Conservation (phyloP, 2,113 vertebrate genomes). For the Varanus salvator region DNA sequence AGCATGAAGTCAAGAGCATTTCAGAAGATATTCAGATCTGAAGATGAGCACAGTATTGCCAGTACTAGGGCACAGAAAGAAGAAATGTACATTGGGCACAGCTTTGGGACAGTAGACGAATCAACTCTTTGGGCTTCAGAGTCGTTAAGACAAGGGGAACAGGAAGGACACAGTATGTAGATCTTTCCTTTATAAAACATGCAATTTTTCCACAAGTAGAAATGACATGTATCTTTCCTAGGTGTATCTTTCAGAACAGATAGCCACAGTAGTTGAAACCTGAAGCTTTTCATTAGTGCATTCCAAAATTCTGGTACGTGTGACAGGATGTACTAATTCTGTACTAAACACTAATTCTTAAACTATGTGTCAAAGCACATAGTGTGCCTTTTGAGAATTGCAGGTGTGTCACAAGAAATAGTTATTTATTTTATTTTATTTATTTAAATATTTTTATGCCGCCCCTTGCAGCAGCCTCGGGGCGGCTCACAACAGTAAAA, state of each 20-base stretch:
- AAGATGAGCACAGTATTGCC: slow-evolving; percentile 36
- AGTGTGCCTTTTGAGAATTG: neutral
- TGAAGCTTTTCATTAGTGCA: neutral
- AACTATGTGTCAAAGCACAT: neutral
- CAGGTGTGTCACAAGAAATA: neutral
- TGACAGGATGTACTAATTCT: no score
- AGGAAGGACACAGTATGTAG: slow-evolving; percentile 60
- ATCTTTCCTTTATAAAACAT: neutral
- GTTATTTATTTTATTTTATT: no score
- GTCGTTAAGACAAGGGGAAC: slow-evolving; percentile 26
- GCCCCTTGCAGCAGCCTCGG: no score
- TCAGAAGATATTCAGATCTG: slow-evolving; percentile 15
- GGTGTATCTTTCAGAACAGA: neutral
- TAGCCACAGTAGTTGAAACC: neutral
- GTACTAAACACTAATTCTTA: neutral
- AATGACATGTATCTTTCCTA: neutral
- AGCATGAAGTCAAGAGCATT: slow-evolving; percentile 1
- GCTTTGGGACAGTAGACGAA: slow-evolving; percentile 24
- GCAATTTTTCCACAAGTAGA: neutral
- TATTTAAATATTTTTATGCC: no score
- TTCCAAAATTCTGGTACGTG: neutral
- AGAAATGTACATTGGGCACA: slow-evolving; percentile 46
- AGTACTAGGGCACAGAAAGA: slow-evolving; percentile 17
- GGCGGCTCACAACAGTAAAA: no score
- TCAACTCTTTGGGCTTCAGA: slow-evolving; percentile 30